A percentile compares a stretch with the other conserved stretches of the same genome.
Conservation (phyloP, 1,140 invertebrate species). For the Leptinotarsa lineolata region DNA sequence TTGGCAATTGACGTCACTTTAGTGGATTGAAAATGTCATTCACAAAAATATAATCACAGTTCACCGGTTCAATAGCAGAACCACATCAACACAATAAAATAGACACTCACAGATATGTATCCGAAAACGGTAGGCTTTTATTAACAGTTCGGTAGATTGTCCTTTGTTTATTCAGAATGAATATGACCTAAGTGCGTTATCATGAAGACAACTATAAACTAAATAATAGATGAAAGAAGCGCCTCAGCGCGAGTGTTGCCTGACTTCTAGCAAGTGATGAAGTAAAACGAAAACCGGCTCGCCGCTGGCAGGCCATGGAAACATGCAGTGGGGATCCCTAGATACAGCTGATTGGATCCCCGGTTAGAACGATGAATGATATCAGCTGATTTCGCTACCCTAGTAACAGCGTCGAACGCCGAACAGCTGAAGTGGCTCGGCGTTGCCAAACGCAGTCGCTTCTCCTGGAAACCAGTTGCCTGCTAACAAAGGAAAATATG, state of each 20-base stretch:
- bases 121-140: slow-evolving; percentile 1
- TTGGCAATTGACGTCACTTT: slow-evolving; percentile 47
- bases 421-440: slow-evolving; percentile 22
- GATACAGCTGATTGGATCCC: slow-evolving; percentile 40
- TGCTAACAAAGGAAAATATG: slow-evolving; percentile 17
- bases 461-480: neutral
- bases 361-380: slow-evolving; percentile 35
- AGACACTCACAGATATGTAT: slow-evolving; percentile 25
- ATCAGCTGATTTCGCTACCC: slow-evolving; percentile 43
- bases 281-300: slow-evolving; percentile 30
- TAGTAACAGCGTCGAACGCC: slow-evolving; percentile 37
- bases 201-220: neutral
- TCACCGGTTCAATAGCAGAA: slow-evolving; percentile 4
- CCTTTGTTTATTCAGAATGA: slow-evolving; percentile 15
- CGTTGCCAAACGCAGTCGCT: slow-evolving; percentile 15
- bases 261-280: slow-evolving; percentile 22
- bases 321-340: slow-evolving; percentile 27
- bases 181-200: neutral
- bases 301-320: slow-evolving; percentile 28
- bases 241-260: slow-evolving; percentile 14
- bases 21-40: slow-evolving; percentile 9
- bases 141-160: neutral
- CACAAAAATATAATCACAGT: slow-evolving; percentile 19
- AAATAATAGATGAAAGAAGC: neutral
- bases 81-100: slow-evolving; percentile 24